Evolutionary conservation across 2,888 invertebrate species (phyloP), one percentile per base, ranked within the genome.

Genomic region (Ectemnius cavifrons): DNA sequence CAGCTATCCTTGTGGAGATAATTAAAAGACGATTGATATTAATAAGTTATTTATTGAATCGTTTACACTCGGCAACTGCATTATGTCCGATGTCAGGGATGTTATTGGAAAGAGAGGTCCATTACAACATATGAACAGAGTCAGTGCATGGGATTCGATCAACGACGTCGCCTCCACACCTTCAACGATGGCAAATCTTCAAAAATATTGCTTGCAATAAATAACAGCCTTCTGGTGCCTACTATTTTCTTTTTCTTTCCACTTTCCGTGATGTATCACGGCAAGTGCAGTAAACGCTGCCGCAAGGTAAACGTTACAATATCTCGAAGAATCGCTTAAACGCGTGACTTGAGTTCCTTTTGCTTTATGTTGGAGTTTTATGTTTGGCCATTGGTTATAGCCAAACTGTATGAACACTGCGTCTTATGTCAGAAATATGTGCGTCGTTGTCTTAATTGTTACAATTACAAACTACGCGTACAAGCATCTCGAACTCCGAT

Each of bases 11-110:
- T 52, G n/a, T 52, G 52, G 11, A 37, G 11, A 37, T 37, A 11
- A 37, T 37, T 37, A 37, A 37, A 37, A 14, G 16, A 52, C 13
- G n/a, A 52, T 14, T 52, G 16, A 52, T 16, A 52, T 52, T 52
- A 18, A 73, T 67, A 77, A 73, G 60, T 72, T 73, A 73, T 73
- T 69, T 76, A 73, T 76, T 77, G 46, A 61, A 69, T 52, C 68
- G 68, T 72, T 77, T 66, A 63, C 49, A 61, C 63, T 13, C 8
- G 49, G 27, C 47, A 57, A 56, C 68, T 76, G 69, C 63, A 73
- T 27, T 57, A 66, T 14, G 45, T 45, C 6, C 56, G 61, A 64
- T 20, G 18, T 66, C 45, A 27, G 63, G 57, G 23, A 16, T 70
- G 58, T 52, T 58, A 46, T 62, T 52, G 8, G 14, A 59, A 66